phyloP scores from a whole-genome alignment of 2,888 invertebrate species.

The Pharmacophagus antenor region DNA sequence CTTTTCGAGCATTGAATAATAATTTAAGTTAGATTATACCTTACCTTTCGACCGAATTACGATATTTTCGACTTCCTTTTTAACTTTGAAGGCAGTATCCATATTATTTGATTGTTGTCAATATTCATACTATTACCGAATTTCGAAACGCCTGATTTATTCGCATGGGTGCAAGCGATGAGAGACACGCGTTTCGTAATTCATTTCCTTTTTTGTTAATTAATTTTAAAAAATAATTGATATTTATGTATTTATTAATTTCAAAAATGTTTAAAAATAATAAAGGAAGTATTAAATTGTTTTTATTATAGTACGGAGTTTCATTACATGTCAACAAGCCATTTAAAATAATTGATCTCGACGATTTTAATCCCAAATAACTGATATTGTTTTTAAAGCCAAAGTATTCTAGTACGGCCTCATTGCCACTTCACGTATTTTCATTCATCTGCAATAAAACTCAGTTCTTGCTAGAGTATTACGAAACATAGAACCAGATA shows the following conservation, averaged over 20 bases:
- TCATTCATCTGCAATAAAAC: too few species aligned
- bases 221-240: background rate
- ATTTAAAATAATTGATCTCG: too few species aligned
- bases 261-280: background rate
- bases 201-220: constrained; percentile 7
- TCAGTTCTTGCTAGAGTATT: too few species aligned
- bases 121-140: background rate
- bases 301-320: constrained; percentile 49
- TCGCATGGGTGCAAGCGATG: constrained; percentile 64
- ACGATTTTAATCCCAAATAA: background rate
- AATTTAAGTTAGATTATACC: constrained; percentile 40
- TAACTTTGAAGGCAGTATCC: constrained; percentile 10
- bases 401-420: too few species aligned
- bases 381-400: too few species aligned
- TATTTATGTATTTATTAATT: background rate
- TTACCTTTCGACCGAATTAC: constrained; percentile 62
- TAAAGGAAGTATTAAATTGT: constrained; percentile 72
- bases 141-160: constrained; percentile 54
- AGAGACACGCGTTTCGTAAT: constrained; percentile 54
- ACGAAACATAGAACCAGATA: too few species aligned
- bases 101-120: background rate
- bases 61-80: constrained; percentile 67
- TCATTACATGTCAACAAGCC: constrained; percentile 34
- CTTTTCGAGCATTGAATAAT: constrained; percentile 63
- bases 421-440: too few species aligned